Conservation (phyloP, 1,140 invertebrate genomes). For the Sweltsa coloradensis region DNA sequence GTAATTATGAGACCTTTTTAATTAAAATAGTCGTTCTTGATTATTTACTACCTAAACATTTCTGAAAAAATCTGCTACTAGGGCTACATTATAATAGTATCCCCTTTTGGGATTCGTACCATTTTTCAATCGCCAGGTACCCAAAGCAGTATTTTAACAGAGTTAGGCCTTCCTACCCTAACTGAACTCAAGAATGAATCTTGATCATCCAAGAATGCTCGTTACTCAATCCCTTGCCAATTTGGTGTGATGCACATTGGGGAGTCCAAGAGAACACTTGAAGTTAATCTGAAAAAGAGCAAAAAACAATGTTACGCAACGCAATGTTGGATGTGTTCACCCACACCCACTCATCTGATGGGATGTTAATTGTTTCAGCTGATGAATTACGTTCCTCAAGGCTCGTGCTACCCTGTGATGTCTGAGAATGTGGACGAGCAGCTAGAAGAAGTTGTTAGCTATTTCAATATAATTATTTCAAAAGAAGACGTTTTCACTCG, state of each 20-base stretch:
- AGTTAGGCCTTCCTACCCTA: too few species aligned
- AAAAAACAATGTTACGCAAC: neutral
- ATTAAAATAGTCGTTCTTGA: neutral
- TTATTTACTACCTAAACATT: neutral
- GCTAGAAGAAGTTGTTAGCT: conserved; percentile 41
- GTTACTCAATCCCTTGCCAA: neutral
- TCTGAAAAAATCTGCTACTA: neutral
- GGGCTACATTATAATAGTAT: neutral
- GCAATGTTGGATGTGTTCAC: too few species aligned
- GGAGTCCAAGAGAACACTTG: neutral
- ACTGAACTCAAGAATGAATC: neutral
- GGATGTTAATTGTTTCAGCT: conserved; percentile 29
- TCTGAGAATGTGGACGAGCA: conserved; percentile 35
- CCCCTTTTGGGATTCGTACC: neutral
- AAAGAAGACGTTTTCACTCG: conserved; percentile 49
- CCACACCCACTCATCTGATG: too few species aligned
- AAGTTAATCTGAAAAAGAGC: neutral
- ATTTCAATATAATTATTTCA: conserved; percentile 46
- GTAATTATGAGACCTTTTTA: neutral
- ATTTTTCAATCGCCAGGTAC: neutral
- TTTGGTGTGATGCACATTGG: neutral
- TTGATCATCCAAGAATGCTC: neutral
- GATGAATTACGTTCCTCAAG: conserved; percentile 30
- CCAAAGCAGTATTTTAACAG: neutral
- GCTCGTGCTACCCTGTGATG: conserved; percentile 37